phyloP scores from a whole-genome alignment of 2,888 invertebrate species.

The Megaustenia siamemsis region DNA sequence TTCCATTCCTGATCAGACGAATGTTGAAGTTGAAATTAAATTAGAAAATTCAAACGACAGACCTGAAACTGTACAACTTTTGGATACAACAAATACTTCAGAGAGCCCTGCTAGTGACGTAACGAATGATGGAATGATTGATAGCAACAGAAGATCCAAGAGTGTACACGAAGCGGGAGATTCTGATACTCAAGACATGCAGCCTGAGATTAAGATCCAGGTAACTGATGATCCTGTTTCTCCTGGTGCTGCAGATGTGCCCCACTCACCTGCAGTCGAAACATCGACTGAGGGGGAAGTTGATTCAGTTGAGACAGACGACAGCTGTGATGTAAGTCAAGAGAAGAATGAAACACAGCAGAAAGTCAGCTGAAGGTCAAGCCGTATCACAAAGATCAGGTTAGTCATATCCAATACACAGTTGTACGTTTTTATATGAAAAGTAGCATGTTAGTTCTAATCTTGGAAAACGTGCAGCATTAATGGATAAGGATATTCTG shows the following conservation, averaged over 20 bases:
- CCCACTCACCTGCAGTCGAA: neutral
- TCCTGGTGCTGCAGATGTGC: too few species aligned
- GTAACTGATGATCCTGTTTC: neutral
- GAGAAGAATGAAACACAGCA: constrained; percentile 15
- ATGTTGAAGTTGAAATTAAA: neutral
- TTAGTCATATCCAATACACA: too few species aligned
- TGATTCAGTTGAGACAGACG: neutral
- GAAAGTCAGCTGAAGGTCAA: constrained; percentile 32
- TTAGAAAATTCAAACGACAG: neutral
- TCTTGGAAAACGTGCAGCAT: too few species aligned
- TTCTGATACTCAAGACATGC: neutral
- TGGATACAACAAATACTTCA: neutral
- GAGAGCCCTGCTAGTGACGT: neutral
- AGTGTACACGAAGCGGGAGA: neutral
- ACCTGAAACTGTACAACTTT: neutral
- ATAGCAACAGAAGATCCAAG: neutral
- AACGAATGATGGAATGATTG: neutral
- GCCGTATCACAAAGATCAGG: constrained; percentile 43
- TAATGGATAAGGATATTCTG: too few species aligned
- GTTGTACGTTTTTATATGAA: too few species aligned
- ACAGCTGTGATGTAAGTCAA: neutral
- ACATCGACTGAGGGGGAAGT: neutral
- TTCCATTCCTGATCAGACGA: neutral
- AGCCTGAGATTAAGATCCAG: neutral
- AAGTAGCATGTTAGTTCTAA: too few species aligned